A percentile compares a stretch with the other conserved stretches of the same genome.
Evolutionary conservation across 2,797 vertebrate genomes (phyloP).

Genomic region (Coregonus suidteri): DNA sequence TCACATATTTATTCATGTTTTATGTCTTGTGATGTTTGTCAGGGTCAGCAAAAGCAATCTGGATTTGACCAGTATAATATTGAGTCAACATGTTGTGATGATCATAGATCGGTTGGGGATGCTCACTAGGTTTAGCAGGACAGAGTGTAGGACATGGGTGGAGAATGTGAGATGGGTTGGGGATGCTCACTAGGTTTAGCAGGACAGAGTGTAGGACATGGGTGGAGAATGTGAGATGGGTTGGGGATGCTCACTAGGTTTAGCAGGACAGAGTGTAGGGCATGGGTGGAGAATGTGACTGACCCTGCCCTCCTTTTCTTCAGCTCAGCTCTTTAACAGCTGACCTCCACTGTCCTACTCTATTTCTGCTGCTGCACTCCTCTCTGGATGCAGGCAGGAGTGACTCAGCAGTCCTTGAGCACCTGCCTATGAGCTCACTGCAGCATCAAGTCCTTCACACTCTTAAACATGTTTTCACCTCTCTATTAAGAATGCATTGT

Average conservation of each 20-base stretch:
- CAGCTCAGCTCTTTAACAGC: constrained; percentile 7
- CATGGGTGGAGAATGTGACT: constrained; percentile 18
- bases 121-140: background rate
- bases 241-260: background rate
- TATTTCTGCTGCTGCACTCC: constrained; percentile 26
- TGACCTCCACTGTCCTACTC: constrained; percentile 18
- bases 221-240: constrained; percentile 10
- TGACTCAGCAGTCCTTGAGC: constrained; percentile 57
- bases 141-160: background rate
- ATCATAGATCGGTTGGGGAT: background rate
- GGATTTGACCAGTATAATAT: background rate
- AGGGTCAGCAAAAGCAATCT: constrained; percentile 4
- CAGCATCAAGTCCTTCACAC: background rate
- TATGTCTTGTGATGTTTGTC: background rate
- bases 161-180: background rate
- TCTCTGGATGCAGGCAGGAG: constrained; percentile 34
- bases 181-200: background rate
- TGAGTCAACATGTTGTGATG: background rate
- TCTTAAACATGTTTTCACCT: background rate
- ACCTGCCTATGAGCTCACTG: constrained; percentile 9
- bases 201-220: background rate
- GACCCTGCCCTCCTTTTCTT: background rate
- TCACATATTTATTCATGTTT: background rate
- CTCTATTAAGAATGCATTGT: background rate
- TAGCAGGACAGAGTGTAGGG: background rate